A percentile compares a stretch with the other conserved stretches of the same genome.
phyloP scores from a whole-genome alignment of 2,113 vertebrate species.

The Struthio camelus region DNA sequence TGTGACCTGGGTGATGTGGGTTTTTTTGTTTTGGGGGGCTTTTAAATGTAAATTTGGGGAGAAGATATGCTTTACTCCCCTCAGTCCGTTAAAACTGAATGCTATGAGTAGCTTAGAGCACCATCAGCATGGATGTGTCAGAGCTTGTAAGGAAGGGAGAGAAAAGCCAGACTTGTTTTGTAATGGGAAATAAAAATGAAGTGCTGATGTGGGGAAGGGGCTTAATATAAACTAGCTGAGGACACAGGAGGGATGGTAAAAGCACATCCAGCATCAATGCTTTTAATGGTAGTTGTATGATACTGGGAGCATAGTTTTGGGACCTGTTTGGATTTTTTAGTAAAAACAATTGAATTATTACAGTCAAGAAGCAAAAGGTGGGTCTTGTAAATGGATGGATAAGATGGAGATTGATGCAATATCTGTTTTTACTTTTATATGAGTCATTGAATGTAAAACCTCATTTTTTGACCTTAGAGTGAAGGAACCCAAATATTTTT shows the following conservation, averaged over 20 bases:
- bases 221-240: conserved; percentile 17
- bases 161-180: conserved; percentile 10
- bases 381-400: background rate
- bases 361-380: background rate
- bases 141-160: background rate
- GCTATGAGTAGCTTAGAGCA: background rate
- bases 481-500: background rate
- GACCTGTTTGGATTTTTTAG: background rate
- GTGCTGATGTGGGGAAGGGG: conserved; percentile 24
- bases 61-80: background rate
- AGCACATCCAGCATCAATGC: background rate
- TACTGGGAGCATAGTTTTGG: background rate
- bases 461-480: background rate
- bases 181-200: conserved; percentile 12
- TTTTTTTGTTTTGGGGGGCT: background rate
- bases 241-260: background rate
- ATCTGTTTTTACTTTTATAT: background rate
- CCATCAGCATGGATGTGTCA: background rate
- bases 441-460: background rate
- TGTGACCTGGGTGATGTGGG: background rate
- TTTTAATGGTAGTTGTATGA: background rate
- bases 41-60: background rate
- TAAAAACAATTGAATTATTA: background rate
- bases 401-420: background rate
- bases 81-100: background rate